Conservation (phyloP, 2,888 invertebrate species). For the Spatulosminthurus flaviceps region DNA sequence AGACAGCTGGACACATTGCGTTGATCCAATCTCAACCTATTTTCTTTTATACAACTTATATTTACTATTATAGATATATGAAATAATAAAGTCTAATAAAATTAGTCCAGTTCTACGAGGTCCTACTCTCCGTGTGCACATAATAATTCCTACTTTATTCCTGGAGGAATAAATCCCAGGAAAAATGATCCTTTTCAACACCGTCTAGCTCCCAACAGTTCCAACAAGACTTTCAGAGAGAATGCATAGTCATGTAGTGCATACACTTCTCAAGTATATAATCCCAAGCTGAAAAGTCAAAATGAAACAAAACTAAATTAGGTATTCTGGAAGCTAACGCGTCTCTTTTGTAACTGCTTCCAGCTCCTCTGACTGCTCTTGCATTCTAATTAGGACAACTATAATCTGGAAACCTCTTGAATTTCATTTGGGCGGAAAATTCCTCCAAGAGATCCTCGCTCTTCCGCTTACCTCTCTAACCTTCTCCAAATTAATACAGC, state of each 20-base stretch:
- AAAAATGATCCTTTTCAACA: constrained; percentile 14
- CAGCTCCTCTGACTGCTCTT: not conserved
- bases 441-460: not conserved
- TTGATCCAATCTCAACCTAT: too few relatives aligned
- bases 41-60: too few relatives aligned
- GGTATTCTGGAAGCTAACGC: not conserved
- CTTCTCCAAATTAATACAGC: not conserved
- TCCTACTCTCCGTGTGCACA: not conserved
- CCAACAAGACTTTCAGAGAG: not conserved
- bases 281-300: constrained; percentile 8
- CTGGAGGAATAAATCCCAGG: not conserved
- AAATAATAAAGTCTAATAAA: too few relatives aligned
- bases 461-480: not conserved
- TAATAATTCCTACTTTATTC: not conserved
- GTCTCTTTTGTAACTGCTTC: constrained; percentile 6
- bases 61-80: too few relatives aligned
- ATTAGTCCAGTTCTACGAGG: not conserved
- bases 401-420: constrained; percentile 23
- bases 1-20: too few relatives aligned
- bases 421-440: constrained; percentile 29
- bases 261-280: constrained; percentile 9
- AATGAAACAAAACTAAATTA: constrained; percentile 33
- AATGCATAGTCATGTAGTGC: not conserved
- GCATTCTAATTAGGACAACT: constrained; percentile 15
- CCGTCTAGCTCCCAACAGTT: too few relatives aligned